phyloP scores from a whole-genome alignment of 2,888 invertebrate species.

The Ecdyonurus torrentis region DNA sequence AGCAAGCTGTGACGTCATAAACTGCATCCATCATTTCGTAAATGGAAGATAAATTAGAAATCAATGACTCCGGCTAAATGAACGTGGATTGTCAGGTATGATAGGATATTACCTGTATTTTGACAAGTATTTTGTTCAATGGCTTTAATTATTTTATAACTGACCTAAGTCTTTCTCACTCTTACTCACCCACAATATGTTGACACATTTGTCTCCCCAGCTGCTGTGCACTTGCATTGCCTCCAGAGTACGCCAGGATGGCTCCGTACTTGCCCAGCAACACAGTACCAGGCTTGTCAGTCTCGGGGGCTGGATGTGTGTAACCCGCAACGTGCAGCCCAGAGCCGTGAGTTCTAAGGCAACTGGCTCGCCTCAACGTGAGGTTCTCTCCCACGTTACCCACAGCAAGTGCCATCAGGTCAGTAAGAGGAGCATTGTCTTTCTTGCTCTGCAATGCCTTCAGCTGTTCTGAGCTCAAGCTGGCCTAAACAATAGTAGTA shows the following conservation, averaged over 20 bases:
- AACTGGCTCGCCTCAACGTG: slow-evolving; percentile 55
- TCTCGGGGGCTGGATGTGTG: slow-evolving; percentile 56
- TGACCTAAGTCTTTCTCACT: no score
- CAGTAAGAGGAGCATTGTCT: slow-evolving; percentile 51
- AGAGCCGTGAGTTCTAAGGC: slow-evolving; percentile 37
- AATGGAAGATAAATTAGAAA: no score
- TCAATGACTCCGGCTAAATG: no score
- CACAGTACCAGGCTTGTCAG: slow-evolving; percentile 25
- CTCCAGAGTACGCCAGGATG: slow-evolving; percentile 49
- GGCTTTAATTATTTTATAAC: no score
- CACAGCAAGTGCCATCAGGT: slow-evolving; percentile 69
- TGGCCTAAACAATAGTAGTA: no score
- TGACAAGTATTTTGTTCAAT: no score
- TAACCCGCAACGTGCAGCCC: slow-evolving; percentile 42
- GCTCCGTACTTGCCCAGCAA: slow-evolving; percentile 66
- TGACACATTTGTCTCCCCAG: slow-evolving; percentile 69
- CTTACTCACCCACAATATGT: slow-evolving; percentile 60
- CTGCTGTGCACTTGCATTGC: slow-evolving; percentile 20
- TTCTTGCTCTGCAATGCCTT: slow-evolving; percentile 37
- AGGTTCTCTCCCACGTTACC: slow-evolving; percentile 88
- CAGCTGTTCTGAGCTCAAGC: slow-evolving; percentile 47
- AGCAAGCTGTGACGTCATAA: no score
- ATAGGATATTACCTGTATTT: no score
- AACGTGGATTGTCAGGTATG: no score
- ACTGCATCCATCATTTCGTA: no score